These are phyloP conservation scores for Xiphorhynchus elegans DNA, from an alignment of 2,113 vertebrate genomes.

Conservation along the genomic window DNA sequence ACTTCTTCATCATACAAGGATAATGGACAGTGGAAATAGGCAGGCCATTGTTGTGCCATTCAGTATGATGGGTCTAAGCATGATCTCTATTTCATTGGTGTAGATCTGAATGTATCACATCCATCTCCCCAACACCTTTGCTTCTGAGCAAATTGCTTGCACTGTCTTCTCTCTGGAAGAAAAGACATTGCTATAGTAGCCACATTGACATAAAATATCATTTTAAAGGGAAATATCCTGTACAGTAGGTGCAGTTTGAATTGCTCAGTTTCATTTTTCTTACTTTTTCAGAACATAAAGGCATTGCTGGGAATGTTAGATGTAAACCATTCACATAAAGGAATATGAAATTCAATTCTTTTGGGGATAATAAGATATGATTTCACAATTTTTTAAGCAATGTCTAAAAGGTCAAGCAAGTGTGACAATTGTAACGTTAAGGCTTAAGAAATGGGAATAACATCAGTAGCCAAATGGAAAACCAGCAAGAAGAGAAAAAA, in stretches of 20 bases:
- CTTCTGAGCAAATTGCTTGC: background rate
- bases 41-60: background rate
- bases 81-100: background rate
- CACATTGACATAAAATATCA: background rate
- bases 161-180: background rate
- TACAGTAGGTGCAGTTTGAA: background rate
- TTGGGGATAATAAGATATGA: background rate
- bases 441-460: slow-evolving; percentile 6
- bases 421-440: slow-evolving; percentile 2
- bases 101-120: background rate
- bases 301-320: background rate
- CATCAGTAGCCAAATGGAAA: background rate
- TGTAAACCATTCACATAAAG: background rate
- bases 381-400: slow-evolving; percentile 43
- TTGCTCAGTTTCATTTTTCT: slow-evolving; percentile 15
- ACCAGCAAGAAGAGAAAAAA: background rate
- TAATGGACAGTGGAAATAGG: background rate
- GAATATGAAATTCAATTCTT: slow-evolving; percentile 19
- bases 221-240: background rate
- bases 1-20: background rate
- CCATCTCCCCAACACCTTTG: background rate
- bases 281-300: slow-evolving; percentile 24
- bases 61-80: background rate
- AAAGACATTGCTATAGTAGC: background rate
- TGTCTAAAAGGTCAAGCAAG: background rate